Evolutionary conservation across 2,797 vertebrate species (phyloP).

Genomic region (Halcyon smyrnensis): DNA sequence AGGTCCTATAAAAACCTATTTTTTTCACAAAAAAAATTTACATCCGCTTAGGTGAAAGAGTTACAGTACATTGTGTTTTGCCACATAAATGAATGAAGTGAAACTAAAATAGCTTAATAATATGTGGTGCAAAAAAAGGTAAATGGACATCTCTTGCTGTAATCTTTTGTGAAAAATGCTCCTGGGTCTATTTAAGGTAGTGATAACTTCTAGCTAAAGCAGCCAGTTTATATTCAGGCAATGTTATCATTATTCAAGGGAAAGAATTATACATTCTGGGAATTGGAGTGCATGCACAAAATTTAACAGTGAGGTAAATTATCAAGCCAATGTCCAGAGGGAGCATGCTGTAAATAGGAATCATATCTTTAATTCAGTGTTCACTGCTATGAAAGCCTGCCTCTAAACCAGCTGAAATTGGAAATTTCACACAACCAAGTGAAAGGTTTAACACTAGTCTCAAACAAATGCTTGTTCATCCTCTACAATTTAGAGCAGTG

Average conservation of each 20-base stretch:
- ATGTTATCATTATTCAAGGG: conserved; percentile 15
- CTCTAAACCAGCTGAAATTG: background rate
- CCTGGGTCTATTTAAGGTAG: background rate
- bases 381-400: background rate
- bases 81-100: background rate
- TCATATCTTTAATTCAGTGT: background rate
- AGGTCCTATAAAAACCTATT: background rate
- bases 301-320: conserved; percentile 31
- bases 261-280: conserved; percentile 5
- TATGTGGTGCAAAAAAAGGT: background rate
- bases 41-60: background rate
- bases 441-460: background rate
- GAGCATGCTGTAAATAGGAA: conserved; percentile 5
- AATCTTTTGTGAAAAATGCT: background rate
- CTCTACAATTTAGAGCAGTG: background rate
- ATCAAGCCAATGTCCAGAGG: background rate
- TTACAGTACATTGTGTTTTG: background rate
- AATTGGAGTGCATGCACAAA: background rate
- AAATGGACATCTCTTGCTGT: background rate
- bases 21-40: background rate
- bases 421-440: background rate
- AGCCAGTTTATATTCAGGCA: background rate
- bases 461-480: background rate
- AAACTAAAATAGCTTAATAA: background rate
- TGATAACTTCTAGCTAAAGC: conserved; percentile 10